Conservation (phyloP, 2,888 invertebrate species). For the Pimpla rufipes region DNA sequence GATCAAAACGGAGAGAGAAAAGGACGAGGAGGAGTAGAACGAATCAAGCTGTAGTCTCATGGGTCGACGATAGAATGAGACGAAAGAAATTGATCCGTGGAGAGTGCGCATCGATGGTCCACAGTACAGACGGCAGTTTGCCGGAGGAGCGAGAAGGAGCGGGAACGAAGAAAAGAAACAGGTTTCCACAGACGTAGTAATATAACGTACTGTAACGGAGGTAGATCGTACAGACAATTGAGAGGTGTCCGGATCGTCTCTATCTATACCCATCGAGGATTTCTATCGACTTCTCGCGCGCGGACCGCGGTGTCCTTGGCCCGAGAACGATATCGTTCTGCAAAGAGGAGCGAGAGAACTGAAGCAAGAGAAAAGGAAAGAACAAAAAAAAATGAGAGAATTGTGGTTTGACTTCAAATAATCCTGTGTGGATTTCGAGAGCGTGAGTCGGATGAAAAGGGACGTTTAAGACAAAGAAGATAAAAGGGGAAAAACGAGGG, state of each 20-base stretch:
- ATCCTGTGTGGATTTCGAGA: conserved; percentile 69
- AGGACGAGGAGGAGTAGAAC: conserved; percentile 59
- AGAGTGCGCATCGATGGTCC: conserved; percentile 58
- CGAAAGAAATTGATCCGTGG: conserved; percentile 55
- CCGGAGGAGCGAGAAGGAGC: conserved; percentile 13
- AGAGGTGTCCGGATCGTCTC: conserved; percentile 51
- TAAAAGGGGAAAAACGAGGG: conserved; percentile 23
- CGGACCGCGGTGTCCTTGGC: conserved; percentile 28
- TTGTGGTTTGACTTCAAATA: conserved; percentile 79
- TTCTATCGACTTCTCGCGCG: conserved; percentile 45
- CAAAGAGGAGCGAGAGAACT: conserved; percentile 24
- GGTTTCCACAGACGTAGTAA: conserved; percentile 70
- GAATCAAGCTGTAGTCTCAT: conserved; percentile 64
- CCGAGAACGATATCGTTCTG: conserved; percentile 31
- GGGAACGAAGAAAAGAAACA: conserved; percentile 58
- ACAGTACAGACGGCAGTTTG: conserved; percentile 33
- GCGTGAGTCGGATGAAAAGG: conserved; percentile 27
- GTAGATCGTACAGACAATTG: conserved; percentile 58
- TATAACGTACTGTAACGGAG: conserved; percentile 33
- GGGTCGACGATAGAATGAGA: conserved; percentile 61
- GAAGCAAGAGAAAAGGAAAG: conserved; percentile 36
- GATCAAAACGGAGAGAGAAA: conserved; percentile 37
- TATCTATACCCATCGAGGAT: conserved; percentile 47
- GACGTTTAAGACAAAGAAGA: conserved; percentile 40
- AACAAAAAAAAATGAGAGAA: conserved; percentile 28